A percentile compares a stretch with the other conserved stretches of the same genome.
Conservation (phyloP, 2,888 invertebrate genomes). For the Drosophila sordidula region DNA sequence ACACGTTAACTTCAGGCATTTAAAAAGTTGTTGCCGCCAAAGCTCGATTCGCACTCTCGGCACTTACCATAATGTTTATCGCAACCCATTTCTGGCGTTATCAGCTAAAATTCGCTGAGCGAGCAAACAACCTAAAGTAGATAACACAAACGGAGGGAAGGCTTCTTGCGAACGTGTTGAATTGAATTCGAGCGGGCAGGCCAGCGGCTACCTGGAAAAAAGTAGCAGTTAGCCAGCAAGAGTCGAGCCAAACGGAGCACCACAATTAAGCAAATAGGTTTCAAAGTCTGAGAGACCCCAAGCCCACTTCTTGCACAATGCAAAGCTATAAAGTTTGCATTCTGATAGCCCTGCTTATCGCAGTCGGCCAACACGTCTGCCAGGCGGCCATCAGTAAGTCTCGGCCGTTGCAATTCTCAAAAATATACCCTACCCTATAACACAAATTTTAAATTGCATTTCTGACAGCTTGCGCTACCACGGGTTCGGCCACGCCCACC, state of each 20-base stretch:
- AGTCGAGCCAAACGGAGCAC: constrained; percentile 23
- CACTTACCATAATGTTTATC: constrained; percentile 35
- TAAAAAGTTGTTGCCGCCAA: not conserved
- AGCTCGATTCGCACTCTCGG: constrained; percentile 19
- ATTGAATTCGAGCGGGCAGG: constrained; percentile 23
- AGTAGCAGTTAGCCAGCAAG: constrained; percentile 39
- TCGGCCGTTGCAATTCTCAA: not conserved
- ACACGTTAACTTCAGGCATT: not conserved
- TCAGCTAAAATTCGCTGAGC: constrained; percentile 29
- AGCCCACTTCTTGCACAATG: constrained; percentile 25
- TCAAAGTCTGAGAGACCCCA: not conserved
- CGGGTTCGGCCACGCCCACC: not conserved
- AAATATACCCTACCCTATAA: not conserved
- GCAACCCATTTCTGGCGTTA: constrained; percentile 26
- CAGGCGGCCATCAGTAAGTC: constrained; percentile 24
- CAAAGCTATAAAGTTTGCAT: constrained; percentile 12
- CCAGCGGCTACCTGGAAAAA: constrained; percentile 9
- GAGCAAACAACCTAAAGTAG: constrained; percentile 9
- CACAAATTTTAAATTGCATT: not conserved
- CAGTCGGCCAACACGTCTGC: constrained; percentile 13
- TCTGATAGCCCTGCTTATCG: constrained; percentile 41
- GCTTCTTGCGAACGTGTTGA: constrained; percentile 5
- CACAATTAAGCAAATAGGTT: not conserved
- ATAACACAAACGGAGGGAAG: constrained; percentile 21
- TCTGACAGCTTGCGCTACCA: not conserved